phyloP scores from a whole-genome alignment of 2,797 vertebrate genomes.

The Gymnopithys bicolor region DNA sequence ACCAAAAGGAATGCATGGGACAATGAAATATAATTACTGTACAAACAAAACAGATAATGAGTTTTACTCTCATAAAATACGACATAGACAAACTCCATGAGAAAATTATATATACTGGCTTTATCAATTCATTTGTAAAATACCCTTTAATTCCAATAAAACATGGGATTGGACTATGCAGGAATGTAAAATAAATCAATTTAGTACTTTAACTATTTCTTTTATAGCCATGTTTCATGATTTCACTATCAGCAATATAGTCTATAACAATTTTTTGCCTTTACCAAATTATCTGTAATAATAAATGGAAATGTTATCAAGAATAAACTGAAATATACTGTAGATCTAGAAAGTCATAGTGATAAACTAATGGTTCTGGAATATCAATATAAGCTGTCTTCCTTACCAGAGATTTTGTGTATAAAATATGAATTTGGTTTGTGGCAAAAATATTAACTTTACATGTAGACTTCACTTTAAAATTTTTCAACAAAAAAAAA shows the following conservation, averaged over 20 bases:
- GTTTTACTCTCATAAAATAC: slow-evolving; percentile 71
- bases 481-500: background rate
- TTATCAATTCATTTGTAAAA: slow-evolving; percentile 72
- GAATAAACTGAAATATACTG: slow-evolving; percentile 47
- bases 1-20: slow-evolving; percentile 69
- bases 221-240: slow-evolving; percentile 59
- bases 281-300: slow-evolving; percentile 64
- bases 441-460: slow-evolving; percentile 12
- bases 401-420: background rate
- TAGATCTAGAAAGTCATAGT: slow-evolving; percentile 37
- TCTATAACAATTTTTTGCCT: slow-evolving; percentile 61
- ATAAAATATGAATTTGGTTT: slow-evolving; percentile 6
- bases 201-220: slow-evolving; percentile 59
- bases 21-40: slow-evolving; percentile 76
- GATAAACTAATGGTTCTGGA: slow-evolving; percentile 61
- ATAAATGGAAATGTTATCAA: slow-evolving; percentile 68
- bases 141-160: slow-evolving; percentile 64
- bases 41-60: slow-evolving; percentile 80
- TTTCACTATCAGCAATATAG: slow-evolving; percentile 63
- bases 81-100: slow-evolving; percentile 52
- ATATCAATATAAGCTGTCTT: slow-evolving; percentile 33
- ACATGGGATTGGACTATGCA: slow-evolving; percentile 34
- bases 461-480: background rate
- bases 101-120: slow-evolving; percentile 49
- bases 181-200: slow-evolving; percentile 64